Evolutionary conservation across 2,113 vertebrate species (phyloP).

Genomic region (Nannospalax galili): DNA sequence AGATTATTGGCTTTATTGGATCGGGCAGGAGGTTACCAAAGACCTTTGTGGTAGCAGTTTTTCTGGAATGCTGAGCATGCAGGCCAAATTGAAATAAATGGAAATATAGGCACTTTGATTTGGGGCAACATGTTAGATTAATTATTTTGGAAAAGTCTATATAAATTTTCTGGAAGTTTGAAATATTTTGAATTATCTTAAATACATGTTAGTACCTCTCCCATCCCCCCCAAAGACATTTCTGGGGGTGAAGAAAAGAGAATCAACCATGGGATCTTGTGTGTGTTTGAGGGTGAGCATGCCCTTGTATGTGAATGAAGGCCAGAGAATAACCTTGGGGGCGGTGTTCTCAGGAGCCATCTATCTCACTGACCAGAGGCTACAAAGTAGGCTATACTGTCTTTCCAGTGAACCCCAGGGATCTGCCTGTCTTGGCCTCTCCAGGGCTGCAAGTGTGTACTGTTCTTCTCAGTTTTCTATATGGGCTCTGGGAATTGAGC

Average conservation of each 20-base stretch:
- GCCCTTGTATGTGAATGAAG: background rate
- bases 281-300: background rate
- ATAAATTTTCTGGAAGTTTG: too few relatives aligned
- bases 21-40: background rate
- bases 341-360: background rate
- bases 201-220: background rate
- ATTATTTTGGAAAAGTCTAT: too few relatives aligned
- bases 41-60: background rate
- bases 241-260: background rate
- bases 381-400: background rate
- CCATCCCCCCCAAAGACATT: background rate
- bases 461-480: too few relatives aligned
- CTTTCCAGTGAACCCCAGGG: background rate
- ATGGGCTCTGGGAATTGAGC: background rate
- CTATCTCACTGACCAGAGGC: background rate
- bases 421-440: background rate
- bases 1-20: background rate
- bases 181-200: background rate
- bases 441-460: background rate
- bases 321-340: background rate
- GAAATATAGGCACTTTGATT: background rate
- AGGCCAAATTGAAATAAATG: background rate
- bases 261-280: background rate
- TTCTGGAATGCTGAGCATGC: background rate
- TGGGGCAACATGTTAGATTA: background rate